Evolutionary conservation across 1,140 invertebrate genomes (phyloP), one percentile per base, ranked within the genome.

Genomic region (Ctenoplectra terminalis): DNA sequence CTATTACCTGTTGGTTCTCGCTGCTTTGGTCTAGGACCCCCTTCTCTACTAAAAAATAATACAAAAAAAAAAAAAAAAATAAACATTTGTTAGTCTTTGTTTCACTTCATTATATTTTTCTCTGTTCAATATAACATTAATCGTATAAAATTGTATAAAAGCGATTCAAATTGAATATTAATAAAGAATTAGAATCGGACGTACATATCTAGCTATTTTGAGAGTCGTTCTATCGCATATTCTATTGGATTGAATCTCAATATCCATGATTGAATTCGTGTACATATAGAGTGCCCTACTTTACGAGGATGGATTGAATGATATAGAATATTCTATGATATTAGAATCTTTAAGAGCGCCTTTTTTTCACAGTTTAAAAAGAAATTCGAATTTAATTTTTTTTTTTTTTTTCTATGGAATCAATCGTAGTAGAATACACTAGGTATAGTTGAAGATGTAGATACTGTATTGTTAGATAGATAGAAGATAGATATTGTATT

Each of bases 41-140:
- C 84, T 95, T 95, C 80, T 94, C 93, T 92, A 95, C 95, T 95
- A 90, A n/a, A 90, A 90, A 37, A 46, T n/a, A n/a, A n/a, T n/a
- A n/a, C n/a, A n/a, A 76, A 34, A 85, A n/a, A 15, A 52, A 54
- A 43, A 37, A 9, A 52, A 15, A 31, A 11, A 58, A 26, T 43
- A 48, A 23, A 26, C 9, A n/a, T 26, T 50, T 20, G 13, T 74
- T 56, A 7, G 20, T 34, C 23, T 46, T 34, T 8, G 2, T 43
- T 4, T 23, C 46, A 3, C 11, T 48, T 48, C 15, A 17, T 48
- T 48, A n/a, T n/a, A n/a, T n/a, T n/a, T n/a, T n/a, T n/a, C n/a
- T n/a, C n/a, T n/a, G n/a, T n/a, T n/a, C n/a, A n/a, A n/a, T n/a
- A n/a, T n/a, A n/a, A n/a, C n/a, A n/a, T n/a, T n/a, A n/a, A n/a